These are phyloP conservation scores for Sebastes trivittatus DNA, from an alignment of 2,797 vertebrate species.

Conservation along the genomic window DNA sequence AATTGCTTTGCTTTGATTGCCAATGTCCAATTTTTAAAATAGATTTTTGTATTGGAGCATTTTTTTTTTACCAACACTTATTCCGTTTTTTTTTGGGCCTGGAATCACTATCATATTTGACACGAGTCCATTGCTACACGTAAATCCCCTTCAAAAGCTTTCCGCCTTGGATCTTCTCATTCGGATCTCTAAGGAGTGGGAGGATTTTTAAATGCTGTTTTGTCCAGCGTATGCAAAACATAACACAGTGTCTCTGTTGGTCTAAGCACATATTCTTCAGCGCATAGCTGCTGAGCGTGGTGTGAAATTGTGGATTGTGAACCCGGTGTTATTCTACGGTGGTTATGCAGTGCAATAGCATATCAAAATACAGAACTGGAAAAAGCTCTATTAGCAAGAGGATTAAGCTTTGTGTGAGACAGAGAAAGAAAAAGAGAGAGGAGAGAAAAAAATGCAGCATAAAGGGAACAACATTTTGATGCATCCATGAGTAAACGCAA, in stretches of 20 bases:
- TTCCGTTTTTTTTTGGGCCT: neutral
- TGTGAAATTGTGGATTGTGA: conserved; percentile 62
- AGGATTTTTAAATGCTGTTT: conserved; percentile 45
- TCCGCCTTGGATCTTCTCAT: conserved; percentile 5
- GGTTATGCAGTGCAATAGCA: conserved; percentile 27
- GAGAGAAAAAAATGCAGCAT: neutral
- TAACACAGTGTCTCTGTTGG: conserved; percentile 25
- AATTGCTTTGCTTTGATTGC: conserved; percentile 29
- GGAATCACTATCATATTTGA: conserved; percentile 13
- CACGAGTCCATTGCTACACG: neutral
- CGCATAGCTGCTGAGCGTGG: conserved; percentile 30
- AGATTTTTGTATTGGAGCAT: neutral
- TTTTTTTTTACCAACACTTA: neutral
- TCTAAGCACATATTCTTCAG: conserved; percentile 30
- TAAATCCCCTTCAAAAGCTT: conserved; percentile 40
- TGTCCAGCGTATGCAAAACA: conserved; percentile 36
- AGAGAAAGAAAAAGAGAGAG: neutral
- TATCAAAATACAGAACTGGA: conserved; percentile 35
- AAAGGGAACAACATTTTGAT: neutral
- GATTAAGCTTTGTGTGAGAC: conserved; percentile 48
- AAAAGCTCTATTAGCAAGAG: conserved; percentile 34
- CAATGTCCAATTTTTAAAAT: neutral
- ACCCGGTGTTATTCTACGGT: conserved; percentile 27
- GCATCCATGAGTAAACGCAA: neutral
- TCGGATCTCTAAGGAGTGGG: conserved; percentile 33